Evolutionary conservation across 2,888 invertebrate species (phyloP).

Genomic region (Calliphora vomitoria): DNA sequence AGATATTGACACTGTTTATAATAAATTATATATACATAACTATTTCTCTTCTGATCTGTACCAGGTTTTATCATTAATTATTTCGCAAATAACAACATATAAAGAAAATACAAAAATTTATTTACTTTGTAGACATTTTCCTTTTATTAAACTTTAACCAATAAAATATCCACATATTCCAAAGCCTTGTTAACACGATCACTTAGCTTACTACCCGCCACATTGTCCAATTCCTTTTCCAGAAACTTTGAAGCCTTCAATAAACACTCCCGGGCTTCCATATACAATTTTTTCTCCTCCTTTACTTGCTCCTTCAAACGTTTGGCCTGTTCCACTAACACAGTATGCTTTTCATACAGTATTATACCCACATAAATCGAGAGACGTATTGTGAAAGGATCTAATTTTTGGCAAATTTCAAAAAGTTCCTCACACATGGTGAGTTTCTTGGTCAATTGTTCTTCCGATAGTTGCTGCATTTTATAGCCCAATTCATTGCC

Average conservation of each 20-base stretch:
- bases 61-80: background rate
- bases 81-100: no score
- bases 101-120: background rate
- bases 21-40: conserved; percentile 39
- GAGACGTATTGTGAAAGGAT: conserved; percentile 90
- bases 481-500: conserved; percentile 88
- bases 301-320: conserved; percentile 72
- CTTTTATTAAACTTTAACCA: conserved; percentile 38
- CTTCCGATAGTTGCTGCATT: conserved; percentile 86
- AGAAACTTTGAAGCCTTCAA: conserved; percentile 79
- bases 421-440: conserved; percentile 89
- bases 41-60: background rate
- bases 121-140: background rate
- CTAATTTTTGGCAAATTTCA: conserved; percentile 87
- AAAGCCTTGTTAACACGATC: conserved; percentile 76
- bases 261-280: conserved; percentile 77
- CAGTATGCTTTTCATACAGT: conserved; percentile 89
- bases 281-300: conserved; percentile 72
- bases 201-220: conserved; percentile 81
- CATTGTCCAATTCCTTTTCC: conserved; percentile 81
- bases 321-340: conserved; percentile 86
- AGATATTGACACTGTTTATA: conserved; percentile 27
- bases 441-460: conserved; percentile 88
- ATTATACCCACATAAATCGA: conserved; percentile 92
- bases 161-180: conserved; percentile 69